Percentiles rank a stretch among this genome's conserved stretches.
Evolutionary conservation across 2,113 vertebrate species (phyloP).

Genomic region (Ginglymostoma cirratum): DNA sequence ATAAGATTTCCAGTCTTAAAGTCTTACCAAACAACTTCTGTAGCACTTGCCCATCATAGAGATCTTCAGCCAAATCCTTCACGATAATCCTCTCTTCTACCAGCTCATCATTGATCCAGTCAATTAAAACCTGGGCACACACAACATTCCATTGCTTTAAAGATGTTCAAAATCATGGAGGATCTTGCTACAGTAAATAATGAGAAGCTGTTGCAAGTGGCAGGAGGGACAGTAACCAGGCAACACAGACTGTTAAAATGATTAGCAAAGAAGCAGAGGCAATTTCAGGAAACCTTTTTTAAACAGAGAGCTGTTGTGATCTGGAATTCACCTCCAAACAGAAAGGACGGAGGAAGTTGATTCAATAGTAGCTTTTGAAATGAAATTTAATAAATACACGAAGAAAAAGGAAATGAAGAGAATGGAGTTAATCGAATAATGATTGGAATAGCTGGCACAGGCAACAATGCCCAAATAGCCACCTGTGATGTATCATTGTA

Average conservation of each 20-base stretch:
- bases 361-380: neutral
- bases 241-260: neutral
- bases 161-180: neutral
- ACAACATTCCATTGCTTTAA: neutral
- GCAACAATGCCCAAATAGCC: no score
- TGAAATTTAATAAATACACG: neutral
- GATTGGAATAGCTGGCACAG: no score
- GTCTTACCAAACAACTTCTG: conserved; percentile 82
- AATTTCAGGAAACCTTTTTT: neutral
- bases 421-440: no score
- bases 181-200: neutral
- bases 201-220: neutral
- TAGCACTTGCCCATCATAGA: conserved; percentile 80
- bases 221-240: neutral
- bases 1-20: conserved; percentile 40
- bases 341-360: neutral
- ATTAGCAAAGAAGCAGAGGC: neutral
- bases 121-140: conserved; percentile 70
- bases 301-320: neutral
- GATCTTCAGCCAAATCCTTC: conserved; percentile 78
- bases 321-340: neutral
- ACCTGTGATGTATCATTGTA: no score
- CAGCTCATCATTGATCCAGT: conserved; percentile 85
- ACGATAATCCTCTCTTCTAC: conserved; percentile 84
- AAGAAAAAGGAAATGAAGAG: neutral